phyloP scores from a whole-genome alignment of 2,888 invertebrate species.

The Eilema depressum region DNA sequence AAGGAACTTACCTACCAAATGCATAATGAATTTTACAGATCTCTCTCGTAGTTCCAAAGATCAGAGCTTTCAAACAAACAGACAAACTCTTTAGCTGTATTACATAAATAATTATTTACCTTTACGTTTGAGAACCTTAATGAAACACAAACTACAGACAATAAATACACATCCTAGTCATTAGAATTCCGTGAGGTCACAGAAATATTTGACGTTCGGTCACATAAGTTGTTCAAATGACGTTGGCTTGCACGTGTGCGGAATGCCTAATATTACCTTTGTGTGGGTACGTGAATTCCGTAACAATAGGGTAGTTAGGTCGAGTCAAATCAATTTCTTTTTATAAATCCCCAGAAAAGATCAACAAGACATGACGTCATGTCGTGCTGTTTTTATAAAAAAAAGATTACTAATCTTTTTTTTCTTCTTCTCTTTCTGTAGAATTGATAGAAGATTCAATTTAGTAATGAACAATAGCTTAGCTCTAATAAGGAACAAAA shows the following conservation, averaged over 20 bases:
- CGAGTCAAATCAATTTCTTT: background rate
- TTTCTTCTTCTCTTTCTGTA: no score
- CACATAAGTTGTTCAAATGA: slow-evolving; percentile 7
- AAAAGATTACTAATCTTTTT: no score
- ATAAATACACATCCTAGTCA: background rate
- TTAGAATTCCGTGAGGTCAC: background rate
- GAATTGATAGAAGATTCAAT: no score
- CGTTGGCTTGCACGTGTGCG: background rate
- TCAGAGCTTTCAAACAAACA: no score
- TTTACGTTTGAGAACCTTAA: no score
- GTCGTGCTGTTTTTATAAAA: background rate
- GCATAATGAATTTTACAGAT: no score
- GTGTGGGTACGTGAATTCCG: background rate
- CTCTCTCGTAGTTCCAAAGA: no score
- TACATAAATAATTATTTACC: no score
- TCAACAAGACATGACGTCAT: background rate
- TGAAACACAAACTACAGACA: background rate
- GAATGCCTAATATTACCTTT: slow-evolving; percentile 1
- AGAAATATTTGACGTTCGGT: slow-evolving; percentile 2
- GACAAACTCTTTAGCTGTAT: no score
- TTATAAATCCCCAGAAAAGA: background rate
- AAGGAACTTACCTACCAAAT: no score
- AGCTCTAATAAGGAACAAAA: no score
- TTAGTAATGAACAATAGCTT: no score
- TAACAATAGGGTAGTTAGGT: background rate